Percentiles rank a stretch among this genome's conserved stretches.
These are phyloP conservation scores for Talpa occidentalis DNA, from an alignment of 2,113 vertebrate species.

Conservation along the genomic window DNA sequence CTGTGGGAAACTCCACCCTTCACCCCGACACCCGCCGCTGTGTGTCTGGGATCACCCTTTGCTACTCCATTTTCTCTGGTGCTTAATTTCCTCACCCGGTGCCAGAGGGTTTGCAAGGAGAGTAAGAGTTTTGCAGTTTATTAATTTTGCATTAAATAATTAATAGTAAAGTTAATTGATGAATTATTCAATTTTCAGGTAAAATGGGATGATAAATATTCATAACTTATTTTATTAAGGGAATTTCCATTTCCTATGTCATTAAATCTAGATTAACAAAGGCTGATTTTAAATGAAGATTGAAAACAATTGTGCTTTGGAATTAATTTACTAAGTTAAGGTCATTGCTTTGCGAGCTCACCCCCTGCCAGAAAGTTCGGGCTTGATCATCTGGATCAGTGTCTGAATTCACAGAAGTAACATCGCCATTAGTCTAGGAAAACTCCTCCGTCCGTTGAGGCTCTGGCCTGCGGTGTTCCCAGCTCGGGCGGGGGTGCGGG, in stretches of 20 bases:
- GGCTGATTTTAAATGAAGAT: constrained; percentile 86
- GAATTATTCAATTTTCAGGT: constrained; percentile 95
- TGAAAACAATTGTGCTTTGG: constrained; percentile 89
- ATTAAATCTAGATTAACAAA: constrained; percentile 89
- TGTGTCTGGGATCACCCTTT: background rate
- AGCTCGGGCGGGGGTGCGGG: rapidly evolving
- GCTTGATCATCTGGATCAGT: background rate
- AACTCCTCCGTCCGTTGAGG: background rate
- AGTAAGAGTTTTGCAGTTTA: constrained; percentile 85
- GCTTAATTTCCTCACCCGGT: constrained; percentile 10
- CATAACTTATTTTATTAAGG: constrained; percentile 92
- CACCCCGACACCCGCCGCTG: rapidly evolving
- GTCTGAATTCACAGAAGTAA: constrained; percentile 11
- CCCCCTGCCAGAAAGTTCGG: constrained; percentile 9
- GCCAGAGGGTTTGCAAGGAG: constrained; percentile 61
- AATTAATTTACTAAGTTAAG: constrained; percentile 82
- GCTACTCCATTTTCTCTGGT: rapidly evolving
- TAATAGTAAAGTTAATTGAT: constrained; percentile 96
- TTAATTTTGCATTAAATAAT: constrained; percentile 96
- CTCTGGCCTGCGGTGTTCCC: background rate
- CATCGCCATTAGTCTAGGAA: background rate
- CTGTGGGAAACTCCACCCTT: background rate
- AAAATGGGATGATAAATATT: constrained; percentile 96
- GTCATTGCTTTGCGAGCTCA: constrained; percentile 43
- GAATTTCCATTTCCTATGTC: constrained; percentile 90